These are phyloP conservation scores for Alectura lathami DNA, from an alignment of 2,113 vertebrate species.

Conservation along the genomic window DNA sequence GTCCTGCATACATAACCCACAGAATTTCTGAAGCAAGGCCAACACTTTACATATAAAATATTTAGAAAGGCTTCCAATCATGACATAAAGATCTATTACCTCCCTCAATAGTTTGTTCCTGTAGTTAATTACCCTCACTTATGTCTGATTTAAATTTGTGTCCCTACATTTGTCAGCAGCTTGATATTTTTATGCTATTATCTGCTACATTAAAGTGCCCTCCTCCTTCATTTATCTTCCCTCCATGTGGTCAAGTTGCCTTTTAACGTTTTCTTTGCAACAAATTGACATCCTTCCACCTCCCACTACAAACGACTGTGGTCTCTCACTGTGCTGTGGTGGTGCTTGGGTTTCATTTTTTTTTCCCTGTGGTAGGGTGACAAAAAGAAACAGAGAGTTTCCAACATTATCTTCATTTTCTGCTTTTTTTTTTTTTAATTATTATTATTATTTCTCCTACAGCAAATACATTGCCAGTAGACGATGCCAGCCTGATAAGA, in stretches of 20 bases:
- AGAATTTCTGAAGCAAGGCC: constrained; percentile 12
- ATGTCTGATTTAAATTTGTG: constrained; percentile 16
- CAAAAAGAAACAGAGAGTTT: background rate
- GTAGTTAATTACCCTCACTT: constrained; percentile 1
- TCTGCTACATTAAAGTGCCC: background rate
- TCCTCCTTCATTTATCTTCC: background rate
- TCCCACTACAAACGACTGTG: background rate
- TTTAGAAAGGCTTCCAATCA: background rate
- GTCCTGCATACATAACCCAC: background rate
- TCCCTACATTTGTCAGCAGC: constrained; percentile 1
- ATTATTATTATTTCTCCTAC: background rate
- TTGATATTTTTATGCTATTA: background rate
- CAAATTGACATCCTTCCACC: background rate
- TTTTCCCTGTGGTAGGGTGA: background rate
- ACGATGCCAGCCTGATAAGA: background rate
- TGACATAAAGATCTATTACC: constrained; percentile 9
- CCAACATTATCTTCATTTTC: background rate
- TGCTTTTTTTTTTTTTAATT: background rate
- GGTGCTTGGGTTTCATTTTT: background rate
- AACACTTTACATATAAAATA: constrained; percentile 18
- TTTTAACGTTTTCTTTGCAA: background rate
- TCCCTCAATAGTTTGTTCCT: background rate
- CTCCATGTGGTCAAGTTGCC: background rate
- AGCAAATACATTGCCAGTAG: background rate
- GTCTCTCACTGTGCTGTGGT: background rate